Evolutionary conservation across 2,797 vertebrate genomes (phyloP), one percentile per base, ranked within the genome.

Genomic region (Amniataba percoides): DNA sequence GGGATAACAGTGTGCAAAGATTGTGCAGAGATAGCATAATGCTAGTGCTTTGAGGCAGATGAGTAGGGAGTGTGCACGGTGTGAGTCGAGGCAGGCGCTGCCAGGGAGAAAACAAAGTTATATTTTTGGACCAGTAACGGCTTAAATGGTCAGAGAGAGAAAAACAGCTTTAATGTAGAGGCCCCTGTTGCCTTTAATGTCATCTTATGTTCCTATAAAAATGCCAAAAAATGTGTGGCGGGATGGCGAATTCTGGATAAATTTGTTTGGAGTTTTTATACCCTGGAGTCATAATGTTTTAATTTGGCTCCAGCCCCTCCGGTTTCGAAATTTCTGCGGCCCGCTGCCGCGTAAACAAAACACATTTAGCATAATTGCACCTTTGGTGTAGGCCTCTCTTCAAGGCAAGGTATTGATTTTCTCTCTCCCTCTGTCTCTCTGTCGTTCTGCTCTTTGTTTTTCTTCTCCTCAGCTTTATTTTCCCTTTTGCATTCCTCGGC

Each of bases 311-410:
- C 51, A 19, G 21, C 66, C 74, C 79, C 74, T 66, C 69, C 18
- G 19, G 81, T 90, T 89, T 85, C 78, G 81, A 93, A 89, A 93
- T 91, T 74, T 88, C 83, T 36, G 59, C 76, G 87, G 88, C 76
- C 72, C 42, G 65, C 84, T 91, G 84, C 85, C 34, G 74, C 68
- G 75, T 93, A 93, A 93, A 94, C 93, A 94, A 92, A 92, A 92
- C 90, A 87, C 89, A 88, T 94, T 94, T 94, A 94, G 91, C 89
- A 93, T 94, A 95, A 95, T 94, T 95, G 92, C 91, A 94, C 90
- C 90, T 95, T 94, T 92, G 81, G 91, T 93, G 89, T 88, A 83
- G 85, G 87, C 90, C 83, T 92, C 84, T 89, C 85, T 91, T 91
- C 80, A 85, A 91, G 89, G 86, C 86, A 90, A 91, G 80, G 86